Evolutionary conservation across 2,888 invertebrate genomes (phyloP), one percentile per base, ranked within the genome.

Genomic region (Pristionchus mayeri): DNA sequence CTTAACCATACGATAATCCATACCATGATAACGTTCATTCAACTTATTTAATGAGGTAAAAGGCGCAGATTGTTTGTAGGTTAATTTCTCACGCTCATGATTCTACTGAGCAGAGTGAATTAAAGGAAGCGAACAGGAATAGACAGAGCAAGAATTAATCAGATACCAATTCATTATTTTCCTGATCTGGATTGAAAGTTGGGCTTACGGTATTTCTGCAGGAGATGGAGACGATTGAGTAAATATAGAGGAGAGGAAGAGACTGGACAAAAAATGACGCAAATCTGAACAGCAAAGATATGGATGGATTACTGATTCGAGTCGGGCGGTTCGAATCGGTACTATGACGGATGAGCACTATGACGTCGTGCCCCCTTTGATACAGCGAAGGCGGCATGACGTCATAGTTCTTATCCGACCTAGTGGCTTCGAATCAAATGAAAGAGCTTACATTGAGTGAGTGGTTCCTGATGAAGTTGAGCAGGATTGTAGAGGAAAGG

Each of bases 391-490:
- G n/a, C n/a, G n/a, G n/a, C n/a, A n/a, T n/a, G n/a, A n/a, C n/a
- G n/a, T n/a, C n/a, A n/a, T n/a, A n/a, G n/a, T n/a, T n/a, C n/a
- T n/a, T n/a, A n/a, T n/a, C n/a, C n/a, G n/a, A 9, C 44, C 13
- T 13, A 44, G 44, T 44, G 44, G 6, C 44, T 44, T 30, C 30
- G 11, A 27, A n/a, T n/a, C 4, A 48, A 0, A 30, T 1, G 50
- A 82, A 13, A 63, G 27, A 11, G 63, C 24, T 9, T 40, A 88
- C 88, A 89, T 84, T 89, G 89, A 21, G 86, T 87, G 30, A 89
- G 84, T 57, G 88, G 86, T 18, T 88, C 89, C 50, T 89, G 89
- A n/a, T 89, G 89, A 7, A 89, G 63, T 2, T 88, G n/a, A n/a
- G n/a, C n/a, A n/a, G n/a, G n/a, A 40, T 88, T 88, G 63, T 89